Base-by-base conservation (phyloP, 2,888 invertebrate species). In the Lasioglossum vierecki region DNA sequence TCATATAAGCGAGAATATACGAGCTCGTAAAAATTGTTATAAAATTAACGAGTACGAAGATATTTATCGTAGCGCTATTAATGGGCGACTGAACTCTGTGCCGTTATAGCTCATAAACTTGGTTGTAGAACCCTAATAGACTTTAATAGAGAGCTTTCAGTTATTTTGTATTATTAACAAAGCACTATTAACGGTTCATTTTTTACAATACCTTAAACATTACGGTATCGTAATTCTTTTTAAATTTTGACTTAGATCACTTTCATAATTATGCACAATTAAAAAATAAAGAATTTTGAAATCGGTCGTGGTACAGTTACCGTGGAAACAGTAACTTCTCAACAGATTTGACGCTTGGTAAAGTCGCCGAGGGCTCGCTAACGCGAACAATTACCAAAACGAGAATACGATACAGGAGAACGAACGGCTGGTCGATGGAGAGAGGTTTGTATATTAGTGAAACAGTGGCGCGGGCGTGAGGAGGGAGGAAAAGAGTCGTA, bases 401-500 rank as follows among this genome's bases (percentile, higher is more conserved):
- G 49, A 49, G 66, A 46, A 66, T n/a, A 22, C 13, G 22, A 49
- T 26, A 30, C 5, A 13, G 15, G 39, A 18, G 15, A 53, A 49
- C 22, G 5, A 30, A 66, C 8, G 15, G n/a, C n/a, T 18, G 49
- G 8, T 13, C 35, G 60, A 72, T 4, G 18, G n/a, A 53, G 22
- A 73, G n/a, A 2, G 22, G 44, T 18, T 4, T 6, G 63, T 46
- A 22, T 30, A 13, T 71, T 35, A 68, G 83, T 66, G 26, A 60
- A 57, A n/a, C 70, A n/a, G 22, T 1, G n/a, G 75, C 63, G 44
- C 30, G 9, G 46, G 8, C 13, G 68, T 26, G 26, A 26, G 26
- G 26, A 15, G 53, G 75, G 70, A 63, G 80, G 74, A 49, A 75
- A 80, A 80, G 60, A 83, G 68, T 80, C 85, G 46, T 68, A 82